Conservation (phyloP, 2,113 vertebrate species). For the Prolemur simus region DNA sequence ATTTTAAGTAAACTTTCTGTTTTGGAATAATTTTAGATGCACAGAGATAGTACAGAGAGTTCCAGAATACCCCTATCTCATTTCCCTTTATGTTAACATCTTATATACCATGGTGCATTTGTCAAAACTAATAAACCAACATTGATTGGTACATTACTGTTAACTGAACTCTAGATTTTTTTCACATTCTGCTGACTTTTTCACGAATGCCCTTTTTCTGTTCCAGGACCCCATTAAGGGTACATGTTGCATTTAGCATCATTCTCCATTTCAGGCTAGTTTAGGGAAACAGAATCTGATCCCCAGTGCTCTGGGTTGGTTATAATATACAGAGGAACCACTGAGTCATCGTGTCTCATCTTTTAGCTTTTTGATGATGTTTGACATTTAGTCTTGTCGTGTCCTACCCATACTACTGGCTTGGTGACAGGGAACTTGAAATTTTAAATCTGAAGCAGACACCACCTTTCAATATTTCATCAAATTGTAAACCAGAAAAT, state of each 20-base stretch:
- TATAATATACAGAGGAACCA: background rate
- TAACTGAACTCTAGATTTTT: background rate
- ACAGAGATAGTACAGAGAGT: background rate
- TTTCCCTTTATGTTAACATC: background rate
- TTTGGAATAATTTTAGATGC: background rate
- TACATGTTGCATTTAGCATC: background rate
- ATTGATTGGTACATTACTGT: background rate
- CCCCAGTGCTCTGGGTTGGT: background rate
- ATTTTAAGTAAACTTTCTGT: background rate
- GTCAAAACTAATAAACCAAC: background rate
- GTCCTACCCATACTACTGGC: background rate
- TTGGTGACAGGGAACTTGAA: background rate
- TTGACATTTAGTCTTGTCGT: background rate
- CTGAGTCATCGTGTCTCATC: accelerated
- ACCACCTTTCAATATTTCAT: background rate
- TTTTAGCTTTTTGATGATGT: background rate
- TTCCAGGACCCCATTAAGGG: background rate
- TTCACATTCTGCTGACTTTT: background rate
- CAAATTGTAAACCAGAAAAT: background rate
- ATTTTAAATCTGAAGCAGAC: background rate
- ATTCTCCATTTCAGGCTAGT: background rate
- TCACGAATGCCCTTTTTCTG: background rate
- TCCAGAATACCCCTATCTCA: background rate
- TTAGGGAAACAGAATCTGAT: background rate
- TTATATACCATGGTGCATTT: background rate